Percentiles rank a stretch among this genome's conserved stretches.
These are phyloP conservation scores for Cochlearius cochlearius DNA, from an alignment of 2,113 vertebrate genomes.

Conservation along the genomic window DNA sequence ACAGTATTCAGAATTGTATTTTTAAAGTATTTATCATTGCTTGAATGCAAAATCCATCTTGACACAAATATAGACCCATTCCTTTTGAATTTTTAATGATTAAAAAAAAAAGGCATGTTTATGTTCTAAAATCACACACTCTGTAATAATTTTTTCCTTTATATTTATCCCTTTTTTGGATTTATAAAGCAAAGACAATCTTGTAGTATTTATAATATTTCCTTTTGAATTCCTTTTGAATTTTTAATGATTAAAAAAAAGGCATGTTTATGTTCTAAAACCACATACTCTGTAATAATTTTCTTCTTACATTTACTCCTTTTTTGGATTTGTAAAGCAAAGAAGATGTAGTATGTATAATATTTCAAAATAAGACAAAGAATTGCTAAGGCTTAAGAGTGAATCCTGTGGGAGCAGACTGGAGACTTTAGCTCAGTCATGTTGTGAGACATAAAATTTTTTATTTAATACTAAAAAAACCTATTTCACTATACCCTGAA, in stretches of 20 bases:
- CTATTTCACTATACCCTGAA: not conserved
- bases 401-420: not conserved
- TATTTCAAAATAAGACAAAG: not conserved
- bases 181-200: not conserved
- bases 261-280: not conserved
- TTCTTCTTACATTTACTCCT: not conserved
- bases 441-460: not conserved
- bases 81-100: not conserved
- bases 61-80: not conserved
- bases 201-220: not conserved
- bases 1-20: not conserved
- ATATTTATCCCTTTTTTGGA: not conserved
- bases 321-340: not conserved
- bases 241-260: not conserved
- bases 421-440: not conserved
- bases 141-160: not conserved
- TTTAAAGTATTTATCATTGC: not conserved
- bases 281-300: not conserved
- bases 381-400: not conserved
- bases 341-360: not conserved
- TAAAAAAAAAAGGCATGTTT: not conserved
- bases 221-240: not conserved
- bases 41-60: not conserved
- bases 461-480: not conserved
- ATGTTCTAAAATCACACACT: not conserved